Evolutionary conservation across 2,113 vertebrate species (phyloP).

Genomic region (Passer montanus): DNA sequence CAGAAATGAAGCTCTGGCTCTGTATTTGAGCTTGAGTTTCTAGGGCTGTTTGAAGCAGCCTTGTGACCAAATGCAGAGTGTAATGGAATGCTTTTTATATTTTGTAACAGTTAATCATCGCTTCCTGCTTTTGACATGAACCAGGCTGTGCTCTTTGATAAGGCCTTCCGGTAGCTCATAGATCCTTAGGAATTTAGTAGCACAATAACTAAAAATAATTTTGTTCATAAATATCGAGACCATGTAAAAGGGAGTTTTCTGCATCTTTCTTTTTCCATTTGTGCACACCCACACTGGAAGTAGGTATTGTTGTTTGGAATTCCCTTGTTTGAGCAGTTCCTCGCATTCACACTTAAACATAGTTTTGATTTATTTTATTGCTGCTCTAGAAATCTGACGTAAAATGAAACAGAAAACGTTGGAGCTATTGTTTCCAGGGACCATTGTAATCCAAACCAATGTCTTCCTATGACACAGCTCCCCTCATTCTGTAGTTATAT

Average conservation of each 20-base stretch:
- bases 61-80: background rate
- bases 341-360: slow-evolving; percentile 34
- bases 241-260: slow-evolving; percentile 43
- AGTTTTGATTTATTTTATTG: slow-evolving; percentile 51
- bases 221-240: slow-evolving; percentile 68
- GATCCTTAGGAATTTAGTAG: slow-evolving; percentile 70
- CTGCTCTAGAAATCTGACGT: background rate
- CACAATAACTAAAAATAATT: slow-evolving; percentile 77
- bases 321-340: slow-evolving; percentile 51
- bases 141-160: slow-evolving; percentile 79
- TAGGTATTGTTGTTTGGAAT: slow-evolving; percentile 52
- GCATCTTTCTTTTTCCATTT: slow-evolving; percentile 47
- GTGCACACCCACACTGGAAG: slow-evolving; percentile 36
- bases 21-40: background rate
- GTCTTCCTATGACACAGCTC: background rate
- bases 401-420: background rate
- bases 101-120: slow-evolving; percentile 71
- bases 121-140: slow-evolving; percentile 80
- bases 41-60: slow-evolving; percentile 21
- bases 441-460: background rate
- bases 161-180: slow-evolving; percentile 67
- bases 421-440: slow-evolving; percentile 22
- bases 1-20: background rate
- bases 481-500: background rate
- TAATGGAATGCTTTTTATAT: slow-evolving; percentile 67